These are phyloP conservation scores for Drosophila burlai DNA, from an alignment of 1,140 invertebrate species.

Conservation along the genomic window DNA sequence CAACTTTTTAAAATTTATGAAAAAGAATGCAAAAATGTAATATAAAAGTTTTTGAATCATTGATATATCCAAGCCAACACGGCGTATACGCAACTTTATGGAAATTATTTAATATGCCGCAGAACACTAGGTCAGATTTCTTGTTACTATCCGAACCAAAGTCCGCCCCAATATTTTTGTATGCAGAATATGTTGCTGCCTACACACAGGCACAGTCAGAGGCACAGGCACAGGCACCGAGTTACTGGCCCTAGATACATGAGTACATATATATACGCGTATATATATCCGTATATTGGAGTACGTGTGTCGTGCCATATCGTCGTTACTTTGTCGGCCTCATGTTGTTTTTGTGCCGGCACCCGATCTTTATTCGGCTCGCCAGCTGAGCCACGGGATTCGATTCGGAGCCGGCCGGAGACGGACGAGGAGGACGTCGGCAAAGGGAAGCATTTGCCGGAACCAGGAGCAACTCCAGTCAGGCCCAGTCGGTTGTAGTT, in stretches of 20 bases:
- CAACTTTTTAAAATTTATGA: too few relatives aligned
- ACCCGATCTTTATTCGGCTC: slow-evolving; percentile 72
- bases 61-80: not conserved
- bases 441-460: slow-evolving; percentile 15
- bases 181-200: slow-evolving; percentile 46
- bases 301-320: slow-evolving; percentile 62
- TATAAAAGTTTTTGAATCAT: not conserved
- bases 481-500: slow-evolving; percentile 75
- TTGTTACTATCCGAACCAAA: slow-evolving; percentile 15
- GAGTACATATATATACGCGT: slow-evolving; percentile 25
- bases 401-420: slow-evolving; percentile 29
- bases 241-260: slow-evolving; percentile 45
- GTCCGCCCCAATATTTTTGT: slow-evolving; percentile 45
- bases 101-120: not conserved
- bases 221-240: slow-evolving; percentile 16
- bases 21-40: too few relatives aligned
- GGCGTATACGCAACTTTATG: slow-evolving; percentile 2
- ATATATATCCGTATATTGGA: slow-evolving; percentile 30
- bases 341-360: slow-evolving; percentile 63
- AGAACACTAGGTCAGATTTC: not conserved
- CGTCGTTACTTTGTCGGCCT: slow-evolving; percentile 64
- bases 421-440: slow-evolving; percentile 10
- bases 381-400: slow-evolving; percentile 48
- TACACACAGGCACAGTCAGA: slow-evolving; percentile 23
- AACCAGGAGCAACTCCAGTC: slow-evolving; percentile 59